Conservation (phyloP, 2,888 invertebrate genomes). For the Trachelus troglodyta region DNA sequence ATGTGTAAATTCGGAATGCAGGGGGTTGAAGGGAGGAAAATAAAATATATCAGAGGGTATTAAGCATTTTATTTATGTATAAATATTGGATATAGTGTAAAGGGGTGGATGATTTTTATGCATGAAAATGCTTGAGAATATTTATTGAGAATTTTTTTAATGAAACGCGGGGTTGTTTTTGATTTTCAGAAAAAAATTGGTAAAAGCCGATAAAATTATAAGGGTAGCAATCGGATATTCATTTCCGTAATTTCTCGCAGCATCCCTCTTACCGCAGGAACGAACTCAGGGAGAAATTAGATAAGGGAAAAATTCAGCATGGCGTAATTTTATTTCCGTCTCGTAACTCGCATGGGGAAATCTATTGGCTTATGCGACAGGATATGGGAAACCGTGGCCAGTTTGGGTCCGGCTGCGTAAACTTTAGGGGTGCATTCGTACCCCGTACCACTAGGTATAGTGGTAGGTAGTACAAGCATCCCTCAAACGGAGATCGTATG, state of each 20-base stretch:
- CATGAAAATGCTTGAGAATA: no score
- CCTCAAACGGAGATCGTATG: neutral
- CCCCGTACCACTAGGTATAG: neutral
- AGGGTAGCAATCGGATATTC: neutral
- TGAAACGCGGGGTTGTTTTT: neutral
- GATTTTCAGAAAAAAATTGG: neutral
- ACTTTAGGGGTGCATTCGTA: slow-evolving; percentile 43
- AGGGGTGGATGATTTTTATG: neutral
- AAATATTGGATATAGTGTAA: neutral
- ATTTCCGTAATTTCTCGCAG: neutral
- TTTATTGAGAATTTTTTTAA: no score
- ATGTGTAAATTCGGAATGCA: neutral
- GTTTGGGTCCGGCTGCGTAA: slow-evolving; percentile 57
- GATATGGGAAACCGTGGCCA: slow-evolving; percentile 52
- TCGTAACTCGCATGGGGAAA: neutral
- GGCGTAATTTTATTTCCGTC: slow-evolving; percentile 2
- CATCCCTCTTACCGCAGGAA: neutral
- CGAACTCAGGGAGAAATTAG: neutral
- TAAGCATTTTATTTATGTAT: neutral
- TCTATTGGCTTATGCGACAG: slow-evolving; percentile 20
- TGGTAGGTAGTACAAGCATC: neutral
- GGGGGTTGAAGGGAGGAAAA: neutral
- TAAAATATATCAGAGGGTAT: neutral
- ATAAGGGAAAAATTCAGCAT: neutral
- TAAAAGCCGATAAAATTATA: neutral